Evolutionary conservation across 2,113 vertebrate genomes (phyloP).

Genomic region (Alligator sinensis): DNA sequence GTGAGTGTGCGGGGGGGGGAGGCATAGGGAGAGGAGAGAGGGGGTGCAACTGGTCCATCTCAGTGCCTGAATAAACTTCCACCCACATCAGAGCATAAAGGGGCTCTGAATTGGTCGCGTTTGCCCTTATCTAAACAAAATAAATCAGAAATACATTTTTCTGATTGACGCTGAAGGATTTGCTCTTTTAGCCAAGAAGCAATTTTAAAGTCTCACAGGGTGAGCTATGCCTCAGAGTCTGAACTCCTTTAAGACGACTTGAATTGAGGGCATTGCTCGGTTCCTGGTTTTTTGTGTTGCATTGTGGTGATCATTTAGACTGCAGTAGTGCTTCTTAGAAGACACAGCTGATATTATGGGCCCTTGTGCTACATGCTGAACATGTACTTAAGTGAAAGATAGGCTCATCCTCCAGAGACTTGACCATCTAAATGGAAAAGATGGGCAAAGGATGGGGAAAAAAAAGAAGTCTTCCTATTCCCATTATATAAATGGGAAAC

Average conservation of each 20-base stretch:
- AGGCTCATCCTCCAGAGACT: background rate
- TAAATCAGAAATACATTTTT: conserved; percentile 68
- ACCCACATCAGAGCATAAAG: conserved; percentile 58
- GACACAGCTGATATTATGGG: conserved; percentile 37
- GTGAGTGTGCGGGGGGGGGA: conserved; percentile 21
- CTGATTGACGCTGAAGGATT: conserved; percentile 62
- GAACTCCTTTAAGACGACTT: conserved; percentile 7
- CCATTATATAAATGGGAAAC: background rate
- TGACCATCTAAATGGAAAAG: background rate
- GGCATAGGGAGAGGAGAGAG: background rate
- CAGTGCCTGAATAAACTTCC: conserved; percentile 68
- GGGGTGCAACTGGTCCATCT: conserved; percentile 47
- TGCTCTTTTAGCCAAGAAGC: conserved; percentile 63
- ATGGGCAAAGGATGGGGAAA: background rate
- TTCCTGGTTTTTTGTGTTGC: background rate
- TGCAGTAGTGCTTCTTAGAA: conserved; percentile 47
- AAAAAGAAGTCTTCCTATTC: background rate
- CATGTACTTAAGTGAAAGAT: background rate
- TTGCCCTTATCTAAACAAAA: conserved; percentile 73
- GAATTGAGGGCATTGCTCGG: background rate
- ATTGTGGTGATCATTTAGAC: conserved; percentile 7
- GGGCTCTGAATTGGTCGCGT: conserved; percentile 39
- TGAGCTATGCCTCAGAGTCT: conserved; percentile 31
- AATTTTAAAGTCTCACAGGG: conserved; percentile 56
- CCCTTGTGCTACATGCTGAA: background rate